These are phyloP conservation scores for Nephila pilipes DNA, from an alignment of 1,140 invertebrate genomes.

Conservation along the genomic window DNA sequence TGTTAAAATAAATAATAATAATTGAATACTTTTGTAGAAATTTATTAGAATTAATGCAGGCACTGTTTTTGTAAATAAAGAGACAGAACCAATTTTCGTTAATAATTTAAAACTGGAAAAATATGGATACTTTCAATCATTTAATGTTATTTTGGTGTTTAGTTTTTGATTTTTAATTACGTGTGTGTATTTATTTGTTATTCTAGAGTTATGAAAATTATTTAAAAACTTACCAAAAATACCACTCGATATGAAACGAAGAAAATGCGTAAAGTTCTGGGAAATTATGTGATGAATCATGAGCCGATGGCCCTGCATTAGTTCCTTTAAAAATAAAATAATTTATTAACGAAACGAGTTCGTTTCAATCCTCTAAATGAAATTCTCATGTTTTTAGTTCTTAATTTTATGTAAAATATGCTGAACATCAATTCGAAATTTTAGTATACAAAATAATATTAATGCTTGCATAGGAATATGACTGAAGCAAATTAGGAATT, in stretches of 20 bases:
- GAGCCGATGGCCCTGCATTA: constrained; percentile 44
- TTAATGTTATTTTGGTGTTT: too few species aligned
- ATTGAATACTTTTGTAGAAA: too few species aligned
- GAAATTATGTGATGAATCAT: not conserved
- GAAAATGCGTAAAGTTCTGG: constrained; percentile 51
- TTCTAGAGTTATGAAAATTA: not conserved
- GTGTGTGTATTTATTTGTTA: not conserved
- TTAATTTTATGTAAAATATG: too few species aligned
- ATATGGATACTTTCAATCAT: too few species aligned
- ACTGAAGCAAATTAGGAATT: not conserved
- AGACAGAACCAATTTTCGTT: too few species aligned
- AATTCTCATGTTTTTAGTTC: not conserved
- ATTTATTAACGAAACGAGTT: not conserved
- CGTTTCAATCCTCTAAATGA: not conserved
- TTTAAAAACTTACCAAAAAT: constrained; percentile 46
- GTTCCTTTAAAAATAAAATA: constrained; percentile 47
- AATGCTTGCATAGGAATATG: not conserved
- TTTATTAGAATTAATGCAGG: too few species aligned
- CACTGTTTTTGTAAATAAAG: too few species aligned
- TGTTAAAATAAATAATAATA: too few species aligned
- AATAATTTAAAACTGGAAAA: too few species aligned
- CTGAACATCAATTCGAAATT: too few species aligned
- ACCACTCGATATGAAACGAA: constrained; percentile 46
- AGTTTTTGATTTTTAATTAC: too few species aligned
- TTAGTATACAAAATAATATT: not conserved